A percentile compares a stretch with the other conserved stretches of the same genome.
These are phyloP conservation scores for Sialis fuliginosa DNA, from an alignment of 2,888 invertebrate species.

Conservation along the genomic window DNA sequence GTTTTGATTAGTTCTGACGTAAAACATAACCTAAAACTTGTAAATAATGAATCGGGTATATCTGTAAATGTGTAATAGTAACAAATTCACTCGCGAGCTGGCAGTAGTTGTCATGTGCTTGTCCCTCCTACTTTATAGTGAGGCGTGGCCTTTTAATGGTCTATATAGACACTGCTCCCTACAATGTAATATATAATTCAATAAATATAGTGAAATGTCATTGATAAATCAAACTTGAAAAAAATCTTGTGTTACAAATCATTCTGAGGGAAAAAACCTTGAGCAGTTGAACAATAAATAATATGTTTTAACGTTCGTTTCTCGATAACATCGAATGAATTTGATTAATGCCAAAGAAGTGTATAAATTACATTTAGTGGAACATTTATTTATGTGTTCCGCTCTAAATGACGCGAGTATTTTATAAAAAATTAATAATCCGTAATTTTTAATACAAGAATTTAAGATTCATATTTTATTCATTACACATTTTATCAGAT, in stretches of 20 bases:
- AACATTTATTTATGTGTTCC: too few species aligned
- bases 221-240: slow-evolving; percentile 6
- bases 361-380: slow-evolving; percentile 1
- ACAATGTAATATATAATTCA: slow-evolving; percentile 6
- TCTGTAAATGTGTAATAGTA: slow-evolving; percentile 8
- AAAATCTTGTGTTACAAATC: slow-evolving; percentile 6
- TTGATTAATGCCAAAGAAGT: slow-evolving; percentile 3
- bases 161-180: slow-evolving; percentile 8
- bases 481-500: too few species aligned
- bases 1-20: not conserved
- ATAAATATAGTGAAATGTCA: slow-evolving; percentile 7
- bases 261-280: slow-evolving; percentile 5
- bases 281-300: slow-evolving; percentile 5
- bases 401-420: too few species aligned
- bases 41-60: not conserved
- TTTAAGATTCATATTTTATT: too few species aligned
- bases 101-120: slow-evolving; percentile 21
- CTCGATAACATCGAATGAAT: slow-evolving; percentile 1
- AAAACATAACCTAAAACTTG: slow-evolving; percentile 5
- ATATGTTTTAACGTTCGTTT: slow-evolving; percentile 2
- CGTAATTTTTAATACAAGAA: too few species aligned
- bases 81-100: slow-evolving; percentile 16
- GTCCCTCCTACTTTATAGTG: slow-evolving; percentile 17
- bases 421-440: too few species aligned
- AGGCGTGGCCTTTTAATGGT: slow-evolving; percentile 19